phyloP scores from a whole-genome alignment of 2,797 vertebrate species.

The Atherinosoma microstoma region DNA sequence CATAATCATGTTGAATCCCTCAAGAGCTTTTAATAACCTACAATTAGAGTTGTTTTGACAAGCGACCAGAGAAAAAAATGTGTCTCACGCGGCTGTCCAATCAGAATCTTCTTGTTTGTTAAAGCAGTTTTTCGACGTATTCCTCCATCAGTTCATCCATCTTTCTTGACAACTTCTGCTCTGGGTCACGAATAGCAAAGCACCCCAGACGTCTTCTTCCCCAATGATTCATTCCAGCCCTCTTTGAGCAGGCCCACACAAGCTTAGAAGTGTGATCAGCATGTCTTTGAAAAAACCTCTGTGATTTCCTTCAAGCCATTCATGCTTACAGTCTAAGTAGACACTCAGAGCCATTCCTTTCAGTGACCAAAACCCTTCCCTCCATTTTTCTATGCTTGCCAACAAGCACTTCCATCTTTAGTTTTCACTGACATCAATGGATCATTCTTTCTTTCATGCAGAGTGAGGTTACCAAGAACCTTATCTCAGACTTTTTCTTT shows the following conservation, averaged over 20 bases:
- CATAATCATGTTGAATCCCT: conserved; percentile 3
- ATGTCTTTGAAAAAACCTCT: conserved; percentile 7
- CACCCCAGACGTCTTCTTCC: conserved; percentile 17
- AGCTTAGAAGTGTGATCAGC: conserved; percentile 15
- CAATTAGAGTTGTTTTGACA: conserved; percentile 17
- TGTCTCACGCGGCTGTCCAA: conserved; percentile 20
- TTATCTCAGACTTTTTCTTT: conserved; percentile 18
- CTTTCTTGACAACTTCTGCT: conserved; percentile 27
- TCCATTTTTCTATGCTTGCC: not conserved
- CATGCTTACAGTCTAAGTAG: conserved; percentile 4
- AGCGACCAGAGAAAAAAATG: conserved; percentile 7
- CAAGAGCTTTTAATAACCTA: not conserved
- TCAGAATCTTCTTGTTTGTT: conserved; percentile 30
- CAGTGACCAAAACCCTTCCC: conserved; percentile 1
- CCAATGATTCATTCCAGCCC: conserved; percentile 23
- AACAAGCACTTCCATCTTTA: not conserved
- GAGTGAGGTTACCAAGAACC: conserved; percentile 12
- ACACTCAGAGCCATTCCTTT: not conserved
- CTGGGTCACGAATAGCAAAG: conserved; percentile 23
- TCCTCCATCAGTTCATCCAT: conserved; percentile 24
- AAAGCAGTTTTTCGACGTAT: conserved; percentile 22
- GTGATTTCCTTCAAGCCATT: conserved; percentile 18
- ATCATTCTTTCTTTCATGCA: not conserved
- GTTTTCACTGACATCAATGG: not conserved
- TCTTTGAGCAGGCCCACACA: conserved; percentile 32